Conservation (phyloP, 2,888 invertebrate species). For the Drosophila greeni region DNA sequence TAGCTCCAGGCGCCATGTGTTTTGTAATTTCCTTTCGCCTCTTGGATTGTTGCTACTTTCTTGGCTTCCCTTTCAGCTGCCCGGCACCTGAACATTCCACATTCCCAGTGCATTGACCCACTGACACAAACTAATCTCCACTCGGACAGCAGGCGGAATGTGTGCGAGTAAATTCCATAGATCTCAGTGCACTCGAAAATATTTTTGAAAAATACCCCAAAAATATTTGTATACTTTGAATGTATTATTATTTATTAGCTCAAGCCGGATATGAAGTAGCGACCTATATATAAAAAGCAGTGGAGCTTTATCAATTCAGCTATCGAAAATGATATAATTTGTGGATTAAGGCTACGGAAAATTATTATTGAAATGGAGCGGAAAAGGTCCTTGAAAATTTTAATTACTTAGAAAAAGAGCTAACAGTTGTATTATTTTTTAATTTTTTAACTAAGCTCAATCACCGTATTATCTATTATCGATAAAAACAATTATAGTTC, state of each 20-base stretch:
- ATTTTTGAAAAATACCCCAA: no score
- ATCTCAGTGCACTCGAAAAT: not conserved
- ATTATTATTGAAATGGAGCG: no score
- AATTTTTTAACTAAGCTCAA: not conserved
- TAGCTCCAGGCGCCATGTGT: slow-evolving; percentile 63
- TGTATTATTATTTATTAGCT: not conserved
- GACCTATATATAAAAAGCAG: not conserved
- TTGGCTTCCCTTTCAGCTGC: slow-evolving; percentile 28
- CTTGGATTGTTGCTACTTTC: slow-evolving; percentile 39
- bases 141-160: slow-evolving; percentile 8
- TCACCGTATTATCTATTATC: not conserved
- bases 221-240: no score
- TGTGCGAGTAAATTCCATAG: slow-evolving; percentile 5
- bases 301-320: not conserved
- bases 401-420: not conserved
- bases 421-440: not conserved
- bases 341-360: not conserved
- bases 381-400: not conserved
- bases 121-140: slow-evolving; percentile 44
- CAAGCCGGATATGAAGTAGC: not conserved
- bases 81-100: slow-evolving; percentile 18
- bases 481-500: not conserved
- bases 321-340: not conserved
- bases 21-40: slow-evolving; percentile 52
- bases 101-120: slow-evolving; percentile 61